Conservation (phyloP, 2,888 invertebrate genomes). For the Stictocephala bisonia region DNA sequence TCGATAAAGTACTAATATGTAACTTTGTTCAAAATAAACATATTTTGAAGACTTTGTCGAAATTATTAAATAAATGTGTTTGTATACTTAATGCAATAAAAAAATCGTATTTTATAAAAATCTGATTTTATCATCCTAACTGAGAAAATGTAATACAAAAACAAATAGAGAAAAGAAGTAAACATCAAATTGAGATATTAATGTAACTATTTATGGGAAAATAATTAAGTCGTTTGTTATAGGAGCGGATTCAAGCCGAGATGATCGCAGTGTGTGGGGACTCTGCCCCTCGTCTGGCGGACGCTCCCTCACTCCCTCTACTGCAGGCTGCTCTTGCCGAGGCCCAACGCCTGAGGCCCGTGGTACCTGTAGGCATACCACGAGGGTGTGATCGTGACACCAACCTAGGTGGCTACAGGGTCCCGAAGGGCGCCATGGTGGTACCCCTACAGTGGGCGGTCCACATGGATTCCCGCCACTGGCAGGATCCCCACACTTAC, state of each 20-base stretch:
- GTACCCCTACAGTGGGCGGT: slow-evolving; percentile 85
- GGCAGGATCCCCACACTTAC: slow-evolving; percentile 76
- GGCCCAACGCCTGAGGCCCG: slow-evolving; percentile 80
- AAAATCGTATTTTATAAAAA: too few relatives aligned
- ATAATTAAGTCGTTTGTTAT: too few relatives aligned
- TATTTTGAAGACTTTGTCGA: too few relatives aligned
- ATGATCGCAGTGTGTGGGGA: slow-evolving; percentile 55
- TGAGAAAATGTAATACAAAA: too few relatives aligned
- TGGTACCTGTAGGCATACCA: slow-evolving; percentile 81
- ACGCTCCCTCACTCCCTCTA: slow-evolving; percentile 69
- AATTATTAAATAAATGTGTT: too few relatives aligned
- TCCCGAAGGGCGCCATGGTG: slow-evolving; percentile 78
- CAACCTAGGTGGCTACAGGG: slow-evolving; percentile 66
- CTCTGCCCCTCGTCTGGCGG: slow-evolving; percentile 68
- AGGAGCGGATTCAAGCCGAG: slow-evolving; percentile 60
- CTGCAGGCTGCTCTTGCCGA: slow-evolving; percentile 82
- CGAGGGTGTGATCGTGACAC: slow-evolving; percentile 74
- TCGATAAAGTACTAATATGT: too few relatives aligned
- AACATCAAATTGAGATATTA: too few relatives aligned
- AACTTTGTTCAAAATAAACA: too few relatives aligned
- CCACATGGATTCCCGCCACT: slow-evolving; percentile 76
- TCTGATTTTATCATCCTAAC: too few relatives aligned
- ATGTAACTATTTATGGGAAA: too few relatives aligned
- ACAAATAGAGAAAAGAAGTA: too few relatives aligned
- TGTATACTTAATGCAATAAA: too few relatives aligned